Conservation (phyloP, 2,888 invertebrate genomes). For the Nesidiocoris tenuis region DNA sequence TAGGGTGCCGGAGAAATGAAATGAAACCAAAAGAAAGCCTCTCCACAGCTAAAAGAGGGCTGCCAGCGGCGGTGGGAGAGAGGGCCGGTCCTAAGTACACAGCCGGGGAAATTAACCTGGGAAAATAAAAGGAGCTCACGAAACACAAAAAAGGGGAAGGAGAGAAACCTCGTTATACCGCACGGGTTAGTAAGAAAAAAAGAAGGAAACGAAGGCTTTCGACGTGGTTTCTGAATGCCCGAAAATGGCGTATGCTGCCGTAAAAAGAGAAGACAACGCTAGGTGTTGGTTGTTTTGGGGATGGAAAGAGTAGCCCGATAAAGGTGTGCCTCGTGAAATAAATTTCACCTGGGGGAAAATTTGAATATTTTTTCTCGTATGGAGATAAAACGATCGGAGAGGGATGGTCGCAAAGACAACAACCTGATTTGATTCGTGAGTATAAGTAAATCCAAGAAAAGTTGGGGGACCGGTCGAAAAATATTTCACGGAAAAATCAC, state of each 20-base stretch:
- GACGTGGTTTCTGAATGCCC: neutral
- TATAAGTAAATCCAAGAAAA: no score
- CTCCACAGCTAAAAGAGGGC: neutral
- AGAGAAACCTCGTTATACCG: neutral
- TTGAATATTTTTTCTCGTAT: no score
- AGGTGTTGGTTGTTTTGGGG: neutral
- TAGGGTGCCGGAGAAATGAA: neutral
- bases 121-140: neutral
- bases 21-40: neutral
- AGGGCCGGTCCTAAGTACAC: conserved; percentile 25
- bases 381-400: no score
- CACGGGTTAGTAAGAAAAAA: conserved; percentile 2
- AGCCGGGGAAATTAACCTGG: conserved; percentile 26
- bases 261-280: neutral
- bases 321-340: no score
- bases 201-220: neutral
- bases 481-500: no score
- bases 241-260: neutral
- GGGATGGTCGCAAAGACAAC: no score
- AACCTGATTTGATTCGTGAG: no score
- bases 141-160: neutral
- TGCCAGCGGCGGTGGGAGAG: neutral
- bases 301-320: neutral
- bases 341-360: no score
- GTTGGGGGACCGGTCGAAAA: no score